A percentile compares a stretch with the other conserved stretches of the same genome.
Evolutionary conservation across 2,888 invertebrate species (phyloP).

Genomic region (Eupithecia abbreviata): DNA sequence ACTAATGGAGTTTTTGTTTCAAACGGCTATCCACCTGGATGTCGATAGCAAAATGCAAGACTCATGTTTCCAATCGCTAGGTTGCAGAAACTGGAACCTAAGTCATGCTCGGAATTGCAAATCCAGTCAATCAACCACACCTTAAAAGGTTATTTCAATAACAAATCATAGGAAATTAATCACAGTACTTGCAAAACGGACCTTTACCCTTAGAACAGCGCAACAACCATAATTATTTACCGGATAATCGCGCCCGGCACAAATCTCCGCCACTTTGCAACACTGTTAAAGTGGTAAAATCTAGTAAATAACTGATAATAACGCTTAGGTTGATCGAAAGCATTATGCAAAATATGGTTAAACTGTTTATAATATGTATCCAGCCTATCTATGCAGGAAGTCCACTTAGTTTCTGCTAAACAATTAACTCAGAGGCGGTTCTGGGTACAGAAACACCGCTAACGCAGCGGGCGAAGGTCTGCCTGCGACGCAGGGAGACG

Average conservation of each 20-base stretch:
- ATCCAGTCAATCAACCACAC: constrained; percentile 12
- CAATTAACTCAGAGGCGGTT: neutral
- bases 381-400: neutral
- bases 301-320: constrained; percentile 17
- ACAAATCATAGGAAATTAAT: constrained; percentile 12
- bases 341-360: constrained; percentile 44
- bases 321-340: constrained; percentile 30
- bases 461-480: neutral
- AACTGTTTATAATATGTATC: constrained; percentile 28
- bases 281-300: constrained; percentile 28
- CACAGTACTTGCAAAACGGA: constrained; percentile 18
- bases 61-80: neutral
- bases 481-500: too few relatives aligned
- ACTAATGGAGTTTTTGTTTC: neutral
- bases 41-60: neutral
- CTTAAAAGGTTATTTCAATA: constrained; percentile 18
- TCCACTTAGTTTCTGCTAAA: neutral
- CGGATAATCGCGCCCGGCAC: constrained; percentile 24
- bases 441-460: neutral
- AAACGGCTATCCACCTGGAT: neutral
- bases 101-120: neutral
- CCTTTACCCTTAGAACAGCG: constrained; percentile 17
- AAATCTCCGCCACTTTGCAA: constrained; percentile 26
- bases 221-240: constrained; percentile 29
- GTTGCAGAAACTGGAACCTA: neutral